Conservation (phyloP, 2,113 vertebrate genomes). For the Miniopterus natalensis region DNA sequence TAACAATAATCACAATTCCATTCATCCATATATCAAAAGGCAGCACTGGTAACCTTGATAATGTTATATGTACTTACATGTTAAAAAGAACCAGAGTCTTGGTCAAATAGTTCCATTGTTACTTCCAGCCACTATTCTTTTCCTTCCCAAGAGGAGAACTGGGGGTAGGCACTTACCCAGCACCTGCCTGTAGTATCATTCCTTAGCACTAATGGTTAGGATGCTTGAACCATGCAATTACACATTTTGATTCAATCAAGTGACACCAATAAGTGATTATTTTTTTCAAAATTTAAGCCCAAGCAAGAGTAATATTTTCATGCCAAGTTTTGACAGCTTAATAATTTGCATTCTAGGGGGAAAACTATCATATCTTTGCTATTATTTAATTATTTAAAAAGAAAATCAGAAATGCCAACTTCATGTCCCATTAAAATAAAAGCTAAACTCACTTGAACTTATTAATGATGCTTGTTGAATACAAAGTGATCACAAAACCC, state of each 20-base stretch:
- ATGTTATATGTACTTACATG: not conserved
- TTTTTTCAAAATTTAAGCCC: conserved; percentile 46
- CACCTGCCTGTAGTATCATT: not conserved
- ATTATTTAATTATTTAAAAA: conserved; percentile 55
- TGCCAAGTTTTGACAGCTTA: conserved; percentile 52
- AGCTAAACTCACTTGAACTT: conserved; percentile 31
- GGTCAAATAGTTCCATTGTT: conserved; percentile 9
- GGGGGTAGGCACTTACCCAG: not conserved
- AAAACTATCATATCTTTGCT: not conserved
- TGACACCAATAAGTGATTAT: not conserved
- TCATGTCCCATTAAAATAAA: conserved; percentile 57
- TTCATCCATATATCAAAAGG: conserved; percentile 41
- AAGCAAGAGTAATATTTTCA: conserved; percentile 55
- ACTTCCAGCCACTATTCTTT: not conserved
- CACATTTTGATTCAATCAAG: conserved; percentile 17
- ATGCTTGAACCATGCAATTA: conserved; percentile 12
- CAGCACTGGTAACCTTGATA: conserved; percentile 13
- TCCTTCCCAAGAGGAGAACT: not conserved
- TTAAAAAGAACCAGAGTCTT: conserved; percentile 26
- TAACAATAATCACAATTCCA: conserved; percentile 45
- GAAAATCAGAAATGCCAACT: conserved; percentile 60
- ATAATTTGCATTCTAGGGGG: not conserved
- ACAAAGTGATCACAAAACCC: conserved; percentile 33
- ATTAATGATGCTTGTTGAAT: conserved; percentile 45
- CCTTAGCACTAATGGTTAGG: conserved; percentile 10